Evolutionary conservation across 2,888 invertebrate genomes (phyloP).

Genomic region (Phlogophora meticulosa): DNA sequence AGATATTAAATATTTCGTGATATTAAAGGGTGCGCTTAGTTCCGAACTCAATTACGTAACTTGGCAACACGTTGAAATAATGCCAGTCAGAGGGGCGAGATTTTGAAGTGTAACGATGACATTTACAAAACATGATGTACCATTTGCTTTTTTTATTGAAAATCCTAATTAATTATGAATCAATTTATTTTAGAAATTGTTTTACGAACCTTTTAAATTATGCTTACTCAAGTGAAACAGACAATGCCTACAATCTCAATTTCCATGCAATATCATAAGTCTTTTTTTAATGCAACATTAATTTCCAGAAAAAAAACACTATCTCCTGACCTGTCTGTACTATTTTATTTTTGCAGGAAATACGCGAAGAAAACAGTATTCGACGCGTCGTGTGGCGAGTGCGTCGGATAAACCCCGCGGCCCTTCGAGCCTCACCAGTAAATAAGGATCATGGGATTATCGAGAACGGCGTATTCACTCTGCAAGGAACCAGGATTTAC

Average conservation of each 20-base stretch:
- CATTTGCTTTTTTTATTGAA: slow-evolving; percentile 29
- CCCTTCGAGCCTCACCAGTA: slow-evolving; percentile 78
- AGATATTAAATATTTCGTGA: slow-evolving; percentile 46
- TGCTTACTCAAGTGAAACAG: too few species aligned
- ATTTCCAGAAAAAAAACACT: not conserved
- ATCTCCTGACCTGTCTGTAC: slow-evolving; percentile 37
- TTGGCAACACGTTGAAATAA: slow-evolving; percentile 67
- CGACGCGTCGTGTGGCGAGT: slow-evolving; percentile 67
- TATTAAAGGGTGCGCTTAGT: slow-evolving; percentile 62
- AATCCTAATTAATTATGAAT: slow-evolving; percentile 10
- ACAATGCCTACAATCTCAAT: too few species aligned
- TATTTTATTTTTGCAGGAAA: slow-evolving; percentile 50
- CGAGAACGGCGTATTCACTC: slow-evolving; percentile 81
- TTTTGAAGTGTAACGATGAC: slow-evolving; percentile 64
- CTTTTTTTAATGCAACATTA: not conserved
- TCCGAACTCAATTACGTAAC: slow-evolving; percentile 64
- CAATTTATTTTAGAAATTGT: not conserved
- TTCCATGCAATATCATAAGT: too few species aligned
- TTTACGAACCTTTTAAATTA: not conserved
- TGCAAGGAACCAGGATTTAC: slow-evolving; percentile 76
- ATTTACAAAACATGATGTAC: slow-evolving; percentile 57
- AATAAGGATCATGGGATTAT: slow-evolving; percentile 87
- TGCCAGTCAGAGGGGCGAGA: slow-evolving; percentile 64
- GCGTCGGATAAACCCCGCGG: slow-evolving; percentile 69
- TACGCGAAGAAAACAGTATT: slow-evolving; percentile 60